Evolutionary conservation across 2,888 invertebrate genomes (phyloP).

Genomic region (Nemoura dubitans): DNA sequence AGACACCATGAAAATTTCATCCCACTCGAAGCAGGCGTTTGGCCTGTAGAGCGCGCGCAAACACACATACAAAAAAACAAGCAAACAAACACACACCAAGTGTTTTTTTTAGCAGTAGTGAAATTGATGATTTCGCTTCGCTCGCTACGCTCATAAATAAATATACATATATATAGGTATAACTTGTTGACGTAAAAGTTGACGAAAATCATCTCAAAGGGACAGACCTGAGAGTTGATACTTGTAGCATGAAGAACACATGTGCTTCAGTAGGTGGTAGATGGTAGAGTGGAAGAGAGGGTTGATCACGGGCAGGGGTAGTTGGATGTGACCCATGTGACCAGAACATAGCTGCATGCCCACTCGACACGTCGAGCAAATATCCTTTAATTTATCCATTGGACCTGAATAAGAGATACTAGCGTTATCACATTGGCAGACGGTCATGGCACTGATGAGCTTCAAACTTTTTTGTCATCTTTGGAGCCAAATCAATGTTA

Average conservation of each 20-base stretch:
- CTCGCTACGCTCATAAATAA: too few species aligned
- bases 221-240: constrained; percentile 66
- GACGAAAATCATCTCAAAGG: constrained; percentile 59
- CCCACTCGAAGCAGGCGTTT: too few species aligned
- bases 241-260: constrained; percentile 76
- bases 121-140: too few species aligned
- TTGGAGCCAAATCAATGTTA: too few species aligned
- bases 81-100: too few species aligned
- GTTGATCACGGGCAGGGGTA: constrained; percentile 89
- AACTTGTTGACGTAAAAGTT: background rate
- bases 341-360: constrained; percentile 79
- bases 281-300: constrained; percentile 86
- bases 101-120: too few species aligned
- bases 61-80: background rate
- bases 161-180: too few species aligned
- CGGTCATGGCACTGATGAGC: too few species aligned
- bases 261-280: constrained; percentile 71
- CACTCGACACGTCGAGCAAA: constrained; percentile 83
- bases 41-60: too few species aligned
- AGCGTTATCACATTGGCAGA: too few species aligned
- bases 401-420: constrained; percentile 62
- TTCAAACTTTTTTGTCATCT: too few species aligned
- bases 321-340: constrained; percentile 93
- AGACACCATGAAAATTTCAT: too few species aligned
- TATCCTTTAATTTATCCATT: constrained; percentile 69